Conservation (phyloP, 2,113 vertebrate species). For the Mustela lutreola region DNA sequence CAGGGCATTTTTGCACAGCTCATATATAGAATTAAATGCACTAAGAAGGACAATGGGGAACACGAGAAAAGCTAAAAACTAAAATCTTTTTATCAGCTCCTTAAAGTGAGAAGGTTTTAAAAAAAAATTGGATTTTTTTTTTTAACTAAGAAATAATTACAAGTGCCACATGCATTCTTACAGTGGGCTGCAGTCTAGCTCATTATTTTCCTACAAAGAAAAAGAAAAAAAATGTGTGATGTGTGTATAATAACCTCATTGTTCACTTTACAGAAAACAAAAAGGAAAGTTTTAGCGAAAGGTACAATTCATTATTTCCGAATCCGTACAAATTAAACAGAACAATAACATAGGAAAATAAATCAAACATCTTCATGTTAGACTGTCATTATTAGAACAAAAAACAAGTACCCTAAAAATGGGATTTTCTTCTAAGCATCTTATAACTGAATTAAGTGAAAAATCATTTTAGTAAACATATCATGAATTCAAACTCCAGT, state of each 20-base stretch:
- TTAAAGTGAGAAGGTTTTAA: not conserved
- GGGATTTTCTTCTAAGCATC: conserved; percentile 60
- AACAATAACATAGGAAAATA: conserved; percentile 73
- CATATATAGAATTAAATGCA: not conserved
- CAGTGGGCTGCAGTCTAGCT: not conserved
- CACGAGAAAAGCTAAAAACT: not conserved
- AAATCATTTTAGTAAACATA: conserved; percentile 64
- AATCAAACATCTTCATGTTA: conserved; percentile 73
- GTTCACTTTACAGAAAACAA: conserved; percentile 67
- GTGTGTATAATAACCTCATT: conserved; percentile 44
- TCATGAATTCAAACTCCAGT: conserved; percentile 45
- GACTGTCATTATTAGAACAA: conserved; percentile 54
- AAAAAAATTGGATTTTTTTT: conserved; percentile 32
- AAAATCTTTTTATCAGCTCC: conserved; percentile 44
- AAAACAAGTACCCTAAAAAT: conserved; percentile 46
- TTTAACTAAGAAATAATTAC: conserved; percentile 50
- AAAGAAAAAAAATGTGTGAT: not conserved
- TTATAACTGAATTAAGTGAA: conserved; percentile 60
- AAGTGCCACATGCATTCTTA: not conserved
- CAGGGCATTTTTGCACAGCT: not conserved
- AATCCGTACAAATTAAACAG: conserved; percentile 78
- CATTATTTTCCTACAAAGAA: conserved; percentile 59
- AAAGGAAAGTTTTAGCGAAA: conserved; percentile 79
- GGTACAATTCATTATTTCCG: conserved; percentile 70
- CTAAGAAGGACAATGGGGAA: not conserved